A percentile compares a stretch with the other conserved stretches of the same genome.
These are phyloP conservation scores for Brotula barbata DNA, from an alignment of 2,797 vertebrate species.

Conservation along the genomic window DNA sequence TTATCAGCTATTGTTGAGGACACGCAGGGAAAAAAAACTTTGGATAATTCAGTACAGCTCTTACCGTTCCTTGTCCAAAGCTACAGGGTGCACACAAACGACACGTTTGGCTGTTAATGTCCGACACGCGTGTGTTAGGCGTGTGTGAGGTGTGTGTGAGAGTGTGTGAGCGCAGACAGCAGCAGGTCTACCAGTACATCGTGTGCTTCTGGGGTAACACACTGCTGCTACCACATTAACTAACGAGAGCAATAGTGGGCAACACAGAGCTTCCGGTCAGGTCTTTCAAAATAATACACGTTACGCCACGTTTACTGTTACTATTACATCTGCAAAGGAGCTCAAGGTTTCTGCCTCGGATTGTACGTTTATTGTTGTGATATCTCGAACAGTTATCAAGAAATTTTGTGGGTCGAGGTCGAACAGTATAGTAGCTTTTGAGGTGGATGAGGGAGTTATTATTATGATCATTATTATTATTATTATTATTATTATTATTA, in stretches of 20 bases:
- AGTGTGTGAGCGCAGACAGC: background rate
- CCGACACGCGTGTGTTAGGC: conserved; percentile 25
- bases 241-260: background rate
- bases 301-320: no score
- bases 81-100: conserved; percentile 43
- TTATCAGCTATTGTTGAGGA: background rate
- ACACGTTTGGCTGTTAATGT: conserved; percentile 18
- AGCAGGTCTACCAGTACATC: conserved; percentile 27
- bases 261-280: background rate
- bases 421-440: no score
- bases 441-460: no score
- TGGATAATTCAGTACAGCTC: conserved; percentile 11
- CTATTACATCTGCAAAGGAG: no score
- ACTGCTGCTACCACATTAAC: background rate
- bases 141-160: background rate
- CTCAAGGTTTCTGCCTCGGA: no score
- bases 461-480: no score
- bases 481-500: no score
- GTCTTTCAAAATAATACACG: conserved; percentile 55
- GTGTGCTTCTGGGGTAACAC: conserved; percentile 21
- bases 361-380: no score
- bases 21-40: background rate
- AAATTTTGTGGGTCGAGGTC: no score
- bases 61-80: conserved; percentile 64
- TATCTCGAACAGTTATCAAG: no score